Conservation (phyloP, 2,797 vertebrate genomes). For the Pogoniulus pusillus region DNA sequence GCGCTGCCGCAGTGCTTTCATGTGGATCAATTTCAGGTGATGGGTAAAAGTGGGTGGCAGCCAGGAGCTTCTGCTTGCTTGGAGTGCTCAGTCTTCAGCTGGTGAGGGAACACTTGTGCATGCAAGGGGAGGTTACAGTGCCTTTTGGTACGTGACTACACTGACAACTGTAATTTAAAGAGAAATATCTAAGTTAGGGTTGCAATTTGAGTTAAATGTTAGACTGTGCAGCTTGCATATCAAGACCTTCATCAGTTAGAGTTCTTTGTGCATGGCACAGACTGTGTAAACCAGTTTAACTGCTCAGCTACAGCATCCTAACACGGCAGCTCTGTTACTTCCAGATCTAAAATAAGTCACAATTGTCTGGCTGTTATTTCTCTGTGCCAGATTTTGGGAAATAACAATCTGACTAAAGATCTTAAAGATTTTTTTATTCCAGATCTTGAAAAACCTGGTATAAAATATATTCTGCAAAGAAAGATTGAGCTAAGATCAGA, state of each 20-base stretch:
- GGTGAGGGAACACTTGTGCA: background rate
- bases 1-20: background rate
- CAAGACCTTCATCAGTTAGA: background rate
- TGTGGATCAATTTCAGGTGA: background rate
- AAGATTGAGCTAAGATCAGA: background rate
- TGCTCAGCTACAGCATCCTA: background rate
- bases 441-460: background rate
- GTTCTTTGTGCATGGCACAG: background rate
- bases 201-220: background rate
- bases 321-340: background rate
- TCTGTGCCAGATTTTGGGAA: background rate
- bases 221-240: background rate
- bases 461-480: background rate
- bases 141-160: background rate
- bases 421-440: background rate
- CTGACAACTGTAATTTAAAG: background rate
- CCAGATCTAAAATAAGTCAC: background rate
- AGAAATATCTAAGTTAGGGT: background rate
- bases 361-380: background rate
- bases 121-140: background rate
- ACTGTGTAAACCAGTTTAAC: background rate
- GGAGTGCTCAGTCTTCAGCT: background rate
- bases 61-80: fast-evolving
- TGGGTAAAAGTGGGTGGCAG: background rate
- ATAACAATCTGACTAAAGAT: background rate